Evolutionary conservation across 2,888 invertebrate species (phyloP).

Genomic region (Pollenia labialis): DNA sequence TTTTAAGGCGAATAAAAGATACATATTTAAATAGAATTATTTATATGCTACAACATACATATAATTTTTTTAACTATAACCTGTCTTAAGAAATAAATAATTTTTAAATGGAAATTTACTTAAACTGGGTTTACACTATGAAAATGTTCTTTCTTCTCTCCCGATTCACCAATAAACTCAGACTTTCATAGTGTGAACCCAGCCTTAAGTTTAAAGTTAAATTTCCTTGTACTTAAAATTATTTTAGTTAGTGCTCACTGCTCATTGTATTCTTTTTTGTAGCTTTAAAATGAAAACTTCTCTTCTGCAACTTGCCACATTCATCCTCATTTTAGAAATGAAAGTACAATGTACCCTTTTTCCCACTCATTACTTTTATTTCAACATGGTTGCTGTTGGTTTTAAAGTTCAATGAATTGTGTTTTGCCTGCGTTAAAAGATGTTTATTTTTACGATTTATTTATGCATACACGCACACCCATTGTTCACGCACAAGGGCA

Average conservation of each 20-base stretch:
- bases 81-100: too few species aligned
- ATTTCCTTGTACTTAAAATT: background rate
- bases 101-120: too few species aligned
- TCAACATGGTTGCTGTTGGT: slow-evolving; percentile 35
- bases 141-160: too few species aligned
- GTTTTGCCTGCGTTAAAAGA: slow-evolving; percentile 15
- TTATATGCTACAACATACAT: too few species aligned
- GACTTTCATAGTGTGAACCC: too few species aligned
- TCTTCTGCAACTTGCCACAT: background rate
- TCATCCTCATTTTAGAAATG: slow-evolving; percentile 10
- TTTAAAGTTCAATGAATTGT: slow-evolving; percentile 62
- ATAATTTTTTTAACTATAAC: too few species aligned
- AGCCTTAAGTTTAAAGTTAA: too few species aligned
- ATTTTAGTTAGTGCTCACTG: background rate
- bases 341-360: slow-evolving; percentile 56
- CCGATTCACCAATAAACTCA: too few species aligned
- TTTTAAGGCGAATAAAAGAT: background rate
- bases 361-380: background rate
- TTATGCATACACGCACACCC: background rate
- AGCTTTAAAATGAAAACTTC: background rate
- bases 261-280: background rate
- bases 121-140: too few species aligned
- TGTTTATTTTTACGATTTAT: slow-evolving; percentile 47
- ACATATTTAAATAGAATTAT: too few species aligned
- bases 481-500: slow-evolving; percentile 2